These are phyloP conservation scores for Clarias fuscus DNA, from an alignment of 2,797 vertebrate species.

Conservation along the genomic window DNA sequence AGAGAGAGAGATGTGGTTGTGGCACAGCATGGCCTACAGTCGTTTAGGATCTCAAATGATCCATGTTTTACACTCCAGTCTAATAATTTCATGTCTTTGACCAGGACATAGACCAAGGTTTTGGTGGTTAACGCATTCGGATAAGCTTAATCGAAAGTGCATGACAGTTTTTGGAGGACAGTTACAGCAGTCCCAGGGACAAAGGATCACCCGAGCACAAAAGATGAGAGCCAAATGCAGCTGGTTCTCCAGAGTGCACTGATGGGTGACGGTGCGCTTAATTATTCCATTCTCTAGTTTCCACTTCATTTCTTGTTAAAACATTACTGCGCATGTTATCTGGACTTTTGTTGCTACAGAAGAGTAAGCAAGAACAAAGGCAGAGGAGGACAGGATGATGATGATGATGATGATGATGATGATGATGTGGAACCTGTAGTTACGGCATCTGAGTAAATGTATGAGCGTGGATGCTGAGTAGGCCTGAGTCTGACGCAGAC, in stretches of 20 bases:
- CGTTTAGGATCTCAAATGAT: constrained; percentile 14
- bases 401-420: not conserved
- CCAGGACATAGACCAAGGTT: not conserved
- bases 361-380: not conserved
- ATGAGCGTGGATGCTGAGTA: constrained; percentile 18
- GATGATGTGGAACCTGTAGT: not conserved
- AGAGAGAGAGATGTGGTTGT: not conserved
- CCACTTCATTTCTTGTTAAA: constrained; percentile 30
- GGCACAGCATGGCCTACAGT: constrained; percentile 47
- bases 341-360: not conserved
- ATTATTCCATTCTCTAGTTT: constrained; percentile 31
- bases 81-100: not conserved
- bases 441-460: not conserved
- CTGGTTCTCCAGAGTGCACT: constrained; percentile 32
- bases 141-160: not conserved
- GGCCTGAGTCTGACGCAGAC: constrained; percentile 35
- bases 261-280: constrained; percentile 49
- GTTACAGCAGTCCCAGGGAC: constrained; percentile 39
- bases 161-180: constrained; percentile 14
- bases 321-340: not conserved
- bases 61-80: not conserved
- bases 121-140: not conserved
- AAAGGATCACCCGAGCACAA: constrained; percentile 35
- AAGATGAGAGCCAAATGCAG: constrained; percentile 13
- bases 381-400: not conserved